Base-by-base conservation (phyloP, 2,113 vertebrate species). In the Mobula birostris region DNA sequence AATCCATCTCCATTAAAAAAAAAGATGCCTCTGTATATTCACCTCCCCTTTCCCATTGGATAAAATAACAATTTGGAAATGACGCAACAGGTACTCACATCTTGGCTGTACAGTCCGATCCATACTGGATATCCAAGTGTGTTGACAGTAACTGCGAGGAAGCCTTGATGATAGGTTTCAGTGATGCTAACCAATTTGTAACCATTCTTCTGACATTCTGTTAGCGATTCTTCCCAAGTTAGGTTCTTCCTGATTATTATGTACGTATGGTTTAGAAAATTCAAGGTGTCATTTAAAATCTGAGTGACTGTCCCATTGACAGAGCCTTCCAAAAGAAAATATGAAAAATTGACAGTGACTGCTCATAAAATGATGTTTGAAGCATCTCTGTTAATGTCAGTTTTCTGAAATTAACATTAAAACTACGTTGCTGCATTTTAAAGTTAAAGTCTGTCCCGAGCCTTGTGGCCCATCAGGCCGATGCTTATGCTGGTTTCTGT, bases 91-190 rank as follows among this genome's bases (percentile, higher is more conserved):
- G 88, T 70, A 91, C 98, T 96, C 96, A 99, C 98, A 0, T 99
- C 98, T 95, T 97, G 96, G 94, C 98, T 99, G 94, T 96, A 97
- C 91, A 99, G 97, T 95, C 99, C 99, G 61, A 98, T 98, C 99
- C 99, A 99, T 95, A 99, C 96, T 1, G 98, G 97, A 0, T 94
- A 95, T 32, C 95, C 95, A 2, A 40, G 95, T 0, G 95, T 96
- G 95, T 95, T 96, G 0, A 97, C 96, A 4, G 96, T 95, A 94
- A 97, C 96, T 0, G 96, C 97, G 8, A 99, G 98, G 94, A 96
- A 95, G 15, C 98, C 97, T 94, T 99, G 98, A 95, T 98, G 96
- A 94, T 97, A 96, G 61, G 97, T 96, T 74, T 98, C 96, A 0
- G 97, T 96, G 95, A 99, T 97, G 95, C 98, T 98, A 29, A 97